Percentiles rank a stretch among this genome's conserved stretches.
Evolutionary conservation across 2,113 vertebrate genomes (phyloP).

Genomic region (Cnemophilus loriae): DNA sequence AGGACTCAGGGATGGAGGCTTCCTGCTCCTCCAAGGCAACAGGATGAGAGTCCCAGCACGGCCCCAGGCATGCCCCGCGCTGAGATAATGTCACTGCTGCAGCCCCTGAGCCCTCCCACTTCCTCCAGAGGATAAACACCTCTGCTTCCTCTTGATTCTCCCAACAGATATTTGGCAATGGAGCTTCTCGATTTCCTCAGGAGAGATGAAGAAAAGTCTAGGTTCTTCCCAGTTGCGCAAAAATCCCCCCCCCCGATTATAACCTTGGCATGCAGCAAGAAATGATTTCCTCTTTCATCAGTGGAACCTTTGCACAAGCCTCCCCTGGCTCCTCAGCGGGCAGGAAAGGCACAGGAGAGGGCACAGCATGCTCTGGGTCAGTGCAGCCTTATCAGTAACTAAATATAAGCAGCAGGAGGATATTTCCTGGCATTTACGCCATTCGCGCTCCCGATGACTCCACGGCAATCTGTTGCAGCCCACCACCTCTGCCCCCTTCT

Average conservation of each 20-base stretch:
- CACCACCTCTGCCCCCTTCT: neutral
- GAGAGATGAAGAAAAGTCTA: slow-evolving; percentile 37
- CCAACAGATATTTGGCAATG: slow-evolving; percentile 46
- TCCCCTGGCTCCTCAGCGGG: neutral
- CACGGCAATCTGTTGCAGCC: accelerated
- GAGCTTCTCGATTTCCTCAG: slow-evolving; percentile 27
- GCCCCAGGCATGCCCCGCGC: neutral
- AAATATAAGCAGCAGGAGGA: neutral
- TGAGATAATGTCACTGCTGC: neutral
- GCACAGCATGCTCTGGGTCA: neutral
- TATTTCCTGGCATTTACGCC: neutral
- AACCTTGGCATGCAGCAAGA: slow-evolving; percentile 10
- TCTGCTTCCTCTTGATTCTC: slow-evolving; percentile 60
- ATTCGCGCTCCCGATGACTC: neutral
- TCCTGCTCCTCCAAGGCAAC: slow-evolving; percentile 38
- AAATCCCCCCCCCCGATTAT: neutral
- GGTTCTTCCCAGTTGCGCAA: slow-evolving; percentile 51
- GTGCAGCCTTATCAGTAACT: neutral
- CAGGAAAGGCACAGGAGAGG: neutral
- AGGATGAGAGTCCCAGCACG: slow-evolving; percentile 42
- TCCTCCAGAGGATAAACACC: slow-evolving; percentile 46
- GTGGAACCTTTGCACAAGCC: neutral
- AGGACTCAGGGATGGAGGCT: neutral
- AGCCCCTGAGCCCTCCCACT: slow-evolving; percentile 32
- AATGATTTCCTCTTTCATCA: slow-evolving; percentile 2